Percentiles rank a stretch among this genome's conserved stretches.
Evolutionary conservation across 53 echinoderm and acorn worm genomes (phyloP).

Genomic region (Echinarachnius parma): DNA sequence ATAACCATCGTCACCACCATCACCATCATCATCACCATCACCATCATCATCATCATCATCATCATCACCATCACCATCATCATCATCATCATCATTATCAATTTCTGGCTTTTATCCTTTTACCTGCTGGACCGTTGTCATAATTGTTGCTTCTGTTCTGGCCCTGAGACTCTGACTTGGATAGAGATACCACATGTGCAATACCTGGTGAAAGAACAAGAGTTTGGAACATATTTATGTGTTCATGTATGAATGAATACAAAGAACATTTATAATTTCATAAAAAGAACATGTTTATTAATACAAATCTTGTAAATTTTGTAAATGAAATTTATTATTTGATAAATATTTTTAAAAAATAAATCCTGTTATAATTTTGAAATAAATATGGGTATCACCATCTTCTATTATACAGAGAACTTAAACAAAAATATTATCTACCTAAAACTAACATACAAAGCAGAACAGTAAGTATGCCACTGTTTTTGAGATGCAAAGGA

Average conservation of each 20-base stretch:
- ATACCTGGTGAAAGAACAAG: conserved; percentile 8
- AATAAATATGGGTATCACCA: too few relatives aligned
- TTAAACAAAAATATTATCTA: too few relatives aligned
- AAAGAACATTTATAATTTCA: too few relatives aligned
- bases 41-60: not conserved
- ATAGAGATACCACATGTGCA: conserved; percentile 14
- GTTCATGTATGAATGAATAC: not conserved
- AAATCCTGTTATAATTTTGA: too few relatives aligned
- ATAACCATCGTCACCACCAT: not conserved
- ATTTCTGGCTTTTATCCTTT: not conserved
- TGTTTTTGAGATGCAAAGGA: too few relatives aligned
- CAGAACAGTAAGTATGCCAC: too few relatives aligned
- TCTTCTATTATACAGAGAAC: too few relatives aligned
- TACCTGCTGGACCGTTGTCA: not conserved
- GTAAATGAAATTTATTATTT: not conserved
- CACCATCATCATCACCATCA: not conserved
- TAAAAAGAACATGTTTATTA: too few relatives aligned
- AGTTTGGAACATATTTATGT: not conserved
- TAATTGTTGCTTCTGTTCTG: not conserved
- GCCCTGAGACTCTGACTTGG: not conserved
- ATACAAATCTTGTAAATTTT: not conserved
- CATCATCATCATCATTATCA: not conserved
- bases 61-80: not conserved
- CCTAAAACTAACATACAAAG: too few relatives aligned
- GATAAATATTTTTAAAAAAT: too few relatives aligned